These are phyloP conservation scores for Brachyhypopomus occidentalis DNA, from an alignment of 2,113 vertebrate species.

Conservation along the genomic window DNA sequence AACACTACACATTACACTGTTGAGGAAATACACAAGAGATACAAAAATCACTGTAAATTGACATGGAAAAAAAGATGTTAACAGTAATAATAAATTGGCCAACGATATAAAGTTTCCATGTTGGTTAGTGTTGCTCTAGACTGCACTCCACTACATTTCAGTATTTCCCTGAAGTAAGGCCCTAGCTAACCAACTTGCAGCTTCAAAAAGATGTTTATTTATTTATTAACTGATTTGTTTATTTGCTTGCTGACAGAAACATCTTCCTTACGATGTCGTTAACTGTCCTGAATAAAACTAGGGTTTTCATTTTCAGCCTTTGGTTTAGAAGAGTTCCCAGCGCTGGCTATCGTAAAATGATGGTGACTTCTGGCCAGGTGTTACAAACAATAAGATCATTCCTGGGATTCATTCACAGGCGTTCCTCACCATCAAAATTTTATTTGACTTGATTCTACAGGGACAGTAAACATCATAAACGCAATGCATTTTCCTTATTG, in stretches of 20 bases:
- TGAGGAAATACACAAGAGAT: not conserved
- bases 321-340: conserved; percentile 36
- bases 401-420: conserved; percentile 21
- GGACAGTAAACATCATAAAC: not conserved
- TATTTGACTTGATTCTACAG: not conserved
- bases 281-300: conserved; percentile 13
- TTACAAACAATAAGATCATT: conserved; percentile 31
- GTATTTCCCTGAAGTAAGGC: conserved; percentile 51
- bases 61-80: conserved; percentile 3
- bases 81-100: not conserved
- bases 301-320: conserved; percentile 31
- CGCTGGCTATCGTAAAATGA: conserved; percentile 32
- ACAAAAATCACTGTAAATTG: conserved; percentile 8
- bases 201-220: conserved; percentile 32
- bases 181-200: conserved; percentile 28
- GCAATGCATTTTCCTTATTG: not conserved
- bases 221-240: conserved; percentile 17
- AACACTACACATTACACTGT: conserved; percentile 58
- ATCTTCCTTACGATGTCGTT: conserved; percentile 33
- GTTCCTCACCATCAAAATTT: not conserved
- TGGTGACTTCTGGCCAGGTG: conserved; percentile 20
- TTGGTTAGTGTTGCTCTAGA: conserved; percentile 23
- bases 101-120: conserved; percentile 26
- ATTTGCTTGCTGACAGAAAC: conserved; percentile 38
- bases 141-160: conserved; percentile 36